Base-by-base conservation (phyloP, 2,888 invertebrate genomes). In the Dynastes maya region DNA sequence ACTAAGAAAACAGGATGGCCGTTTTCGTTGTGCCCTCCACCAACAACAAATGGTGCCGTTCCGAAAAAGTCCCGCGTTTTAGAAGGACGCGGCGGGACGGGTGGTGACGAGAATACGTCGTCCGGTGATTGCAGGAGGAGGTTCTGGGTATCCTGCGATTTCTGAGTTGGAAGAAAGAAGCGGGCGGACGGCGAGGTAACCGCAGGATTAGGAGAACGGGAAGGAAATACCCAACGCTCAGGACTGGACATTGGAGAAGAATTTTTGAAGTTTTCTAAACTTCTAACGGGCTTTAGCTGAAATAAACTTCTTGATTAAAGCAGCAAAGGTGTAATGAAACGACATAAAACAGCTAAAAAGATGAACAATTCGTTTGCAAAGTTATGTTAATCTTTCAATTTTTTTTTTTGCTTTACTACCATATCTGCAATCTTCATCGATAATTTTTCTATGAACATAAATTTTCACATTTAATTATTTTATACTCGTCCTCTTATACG, bases 241-340 rank as follows among this genome's bases (percentile, higher is more conserved):
- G 88, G 86, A 81, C 87, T 87, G 61, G 82, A 82, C 71, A 84
- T 80, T 13, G 85, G 81, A 37, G 86, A 80, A 81, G 85, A 81
- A 83, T 87, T 87, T 85, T 88, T 88, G 86, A 91, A 91, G 88
- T 90, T 91, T 88, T 92, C 91, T 88, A 91, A 89, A 87, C 91
- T 91, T 85, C 91, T 89, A 80, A 91, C 91, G 83, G 91, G 91
- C 88, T 92, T 91, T 87, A 92, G 88, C 91, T 92, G 91, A 84
- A 90, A 90, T 82, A 76, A 75, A 79, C 51, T 61, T 40, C 11
- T 61, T 61, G 27, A 61, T 61, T 74, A 74, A 55, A 45, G 22
- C 74, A 67, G 76, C 76, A 76, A 79, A 55, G n/a, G 22, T 22
- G n/a, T 22, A 27, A 55, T 55, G 45, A 9, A 45, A 45, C 8